These are phyloP conservation scores for Eucidaris tribuloides DNA, from an alignment of 35 echinoderm and acorn worm species.

Conservation along the genomic window DNA sequence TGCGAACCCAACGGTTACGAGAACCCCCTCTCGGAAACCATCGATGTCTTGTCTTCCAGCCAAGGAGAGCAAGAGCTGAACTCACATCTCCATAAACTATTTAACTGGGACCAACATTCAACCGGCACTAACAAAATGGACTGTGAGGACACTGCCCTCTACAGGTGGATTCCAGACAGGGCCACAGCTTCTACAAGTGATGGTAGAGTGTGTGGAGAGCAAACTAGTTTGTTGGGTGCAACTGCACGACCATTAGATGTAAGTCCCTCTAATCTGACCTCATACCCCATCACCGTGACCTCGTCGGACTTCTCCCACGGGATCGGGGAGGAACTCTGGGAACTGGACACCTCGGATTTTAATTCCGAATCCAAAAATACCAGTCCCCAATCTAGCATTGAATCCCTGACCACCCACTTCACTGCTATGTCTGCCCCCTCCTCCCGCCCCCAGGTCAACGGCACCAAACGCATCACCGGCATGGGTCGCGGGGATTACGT, in stretches of 20 bases:
- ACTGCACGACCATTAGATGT: background rate
- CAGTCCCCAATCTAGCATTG: conserved; percentile 5
- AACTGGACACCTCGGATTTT: conserved; percentile 11
- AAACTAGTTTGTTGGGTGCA: background rate
- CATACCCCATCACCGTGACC: conserved; percentile 14
- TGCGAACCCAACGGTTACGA: conserved; percentile 1
- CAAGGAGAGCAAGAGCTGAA: background rate
- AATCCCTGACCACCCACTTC: background rate
- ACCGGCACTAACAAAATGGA: background rate
- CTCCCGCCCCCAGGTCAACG: conserved; percentile 21
- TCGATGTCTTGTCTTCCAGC: conserved; percentile 28
- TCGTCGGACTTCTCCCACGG: background rate
- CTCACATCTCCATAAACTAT: conserved; percentile 10
- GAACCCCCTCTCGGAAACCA: conserved; percentile 18
- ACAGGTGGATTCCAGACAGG: background rate
- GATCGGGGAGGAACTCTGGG: conserved; percentile 23
- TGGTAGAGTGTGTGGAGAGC: background rate
- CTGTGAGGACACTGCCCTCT: conserved; percentile 5
- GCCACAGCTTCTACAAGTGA: background rate
- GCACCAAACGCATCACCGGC: background rate
- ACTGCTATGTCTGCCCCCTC: background rate
- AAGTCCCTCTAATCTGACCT: background rate
- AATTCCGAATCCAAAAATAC: conserved; percentile 8
- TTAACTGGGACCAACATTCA: background rate
- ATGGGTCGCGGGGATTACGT: conserved; percentile 1